phyloP scores from a whole-genome alignment of 1,140 invertebrate genomes.

The Cherax quadricarinatus region DNA sequence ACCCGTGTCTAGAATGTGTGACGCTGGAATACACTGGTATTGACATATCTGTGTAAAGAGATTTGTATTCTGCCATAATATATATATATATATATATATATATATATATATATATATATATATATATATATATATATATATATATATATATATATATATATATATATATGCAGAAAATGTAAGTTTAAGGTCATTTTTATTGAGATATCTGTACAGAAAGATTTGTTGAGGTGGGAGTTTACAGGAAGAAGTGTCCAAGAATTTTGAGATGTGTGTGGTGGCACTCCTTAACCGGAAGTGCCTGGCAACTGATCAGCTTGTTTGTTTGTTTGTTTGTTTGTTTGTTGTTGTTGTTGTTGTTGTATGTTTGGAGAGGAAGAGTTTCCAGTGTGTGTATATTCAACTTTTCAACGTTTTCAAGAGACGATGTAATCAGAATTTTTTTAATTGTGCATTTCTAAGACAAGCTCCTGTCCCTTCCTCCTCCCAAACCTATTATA shows the following conservation, averaged over 20 bases:
- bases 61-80: background rate
- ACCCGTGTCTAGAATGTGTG: background rate
- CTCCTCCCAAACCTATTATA: conserved; percentile 8
- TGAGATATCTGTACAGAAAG: conserved; percentile 1
- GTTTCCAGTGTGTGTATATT: conserved; percentile 56
- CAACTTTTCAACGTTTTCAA: conserved; percentile 40
- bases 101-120: too few species aligned
- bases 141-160: too few species aligned
- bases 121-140: too few species aligned
- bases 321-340: conserved; percentile 45
- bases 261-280: background rate
- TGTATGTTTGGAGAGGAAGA: conserved; percentile 49
- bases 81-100: too few species aligned
- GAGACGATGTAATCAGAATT: conserved; percentile 46
- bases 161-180: too few species aligned
- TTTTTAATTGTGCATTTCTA: conserved; percentile 29
- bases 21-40: background rate
- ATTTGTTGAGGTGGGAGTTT: too few species aligned
- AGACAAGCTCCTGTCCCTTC: conserved; percentile 6
- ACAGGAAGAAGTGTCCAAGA: too few species aligned
- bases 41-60: background rate
- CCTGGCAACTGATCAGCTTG: conserved; percentile 47
- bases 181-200: background rate
- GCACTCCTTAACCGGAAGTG: background rate
- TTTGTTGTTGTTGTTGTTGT: conserved; percentile 57